Evolutionary conservation across 2,113 vertebrate species (phyloP), one percentile per base, ranked within the genome.

Genomic region (Abramis brama): DNA sequence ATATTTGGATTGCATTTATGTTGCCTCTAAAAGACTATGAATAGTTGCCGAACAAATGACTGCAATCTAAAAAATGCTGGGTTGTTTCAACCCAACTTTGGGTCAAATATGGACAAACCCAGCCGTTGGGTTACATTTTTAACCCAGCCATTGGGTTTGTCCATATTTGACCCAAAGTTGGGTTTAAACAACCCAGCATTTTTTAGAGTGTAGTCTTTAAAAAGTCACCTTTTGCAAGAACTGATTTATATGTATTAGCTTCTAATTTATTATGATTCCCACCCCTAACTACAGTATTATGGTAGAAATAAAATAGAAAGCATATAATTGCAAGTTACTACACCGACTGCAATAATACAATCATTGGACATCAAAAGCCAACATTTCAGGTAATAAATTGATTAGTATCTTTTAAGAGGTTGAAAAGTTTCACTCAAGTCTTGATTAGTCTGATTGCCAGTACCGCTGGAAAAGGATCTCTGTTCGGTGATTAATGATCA

Each of bases 391-490:
- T 82, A 87, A 84, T 82, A 84, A 84, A 87, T 71, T 66, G 50
- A 71, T 68, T 47, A 82, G 78, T 81, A 82, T 70, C 55, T 85
- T 68, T 83, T 71, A 79, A 79, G 82, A 62, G 66, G 47, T 81
- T 60, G 57, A 87, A 75, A 74, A 57, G 52, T 50, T 64, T 66
- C 73, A 79, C 66, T 36, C 79, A 27, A 62, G 79, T 50, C 79
- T 87, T 88, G 62, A 86, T 70, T 25, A 62, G 45, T 68, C 87
- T 79, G 79, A 87, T 83, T 85, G 60, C 79, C 73, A 70, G 78
- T 55, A 36, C 36, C 30, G 84, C 60, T 86, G 68, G 66, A 80
- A 62, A 76, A 82, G 27, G 74, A 81, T 85, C 81, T 74, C 73
- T 62, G 25, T 71, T 64, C 36, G 10, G 64, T 81, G 79, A 84